phyloP scores from a whole-genome alignment of 2,797 vertebrate genomes.

The Sebastes nivosus region DNA sequence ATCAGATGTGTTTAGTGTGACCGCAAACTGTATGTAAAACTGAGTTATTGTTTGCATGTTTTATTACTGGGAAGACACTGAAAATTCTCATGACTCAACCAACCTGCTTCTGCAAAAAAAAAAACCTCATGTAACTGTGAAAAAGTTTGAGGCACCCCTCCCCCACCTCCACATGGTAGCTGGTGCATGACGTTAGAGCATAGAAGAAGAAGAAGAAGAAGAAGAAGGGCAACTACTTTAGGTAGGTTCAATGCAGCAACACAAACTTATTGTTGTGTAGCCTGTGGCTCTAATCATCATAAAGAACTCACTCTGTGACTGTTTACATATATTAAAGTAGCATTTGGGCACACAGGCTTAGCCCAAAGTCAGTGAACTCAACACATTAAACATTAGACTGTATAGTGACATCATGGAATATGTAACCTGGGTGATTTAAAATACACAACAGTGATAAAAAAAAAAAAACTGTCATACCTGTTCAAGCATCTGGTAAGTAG shows the following conservation, averaged over 20 bases:
- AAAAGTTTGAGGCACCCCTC: conserved; percentile 71
- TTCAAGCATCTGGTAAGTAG: no score
- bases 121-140: conserved; percentile 67
- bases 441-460: no score
- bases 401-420: not conserved
- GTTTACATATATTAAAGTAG: not conserved
- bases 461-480: no score
- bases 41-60: not conserved
- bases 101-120: conserved; percentile 61
- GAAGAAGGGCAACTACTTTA: conserved; percentile 28
- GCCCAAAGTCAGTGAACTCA: not conserved
- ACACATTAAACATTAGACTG: not conserved
- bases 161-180: conserved; percentile 78
- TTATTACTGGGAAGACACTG: conserved; percentile 37
- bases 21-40: not conserved
- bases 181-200: conserved; percentile 48
- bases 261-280: not conserved
- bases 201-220: not conserved
- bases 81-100: conserved; percentile 46
- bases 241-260: conserved; percentile 18
- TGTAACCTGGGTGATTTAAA: not conserved
- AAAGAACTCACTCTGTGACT: not conserved
- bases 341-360: not conserved
- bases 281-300: not conserved
- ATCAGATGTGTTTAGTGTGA: not conserved